Evolutionary conservation across 2,113 vertebrate species (phyloP).

Genomic region (Anser cygnoides): DNA sequence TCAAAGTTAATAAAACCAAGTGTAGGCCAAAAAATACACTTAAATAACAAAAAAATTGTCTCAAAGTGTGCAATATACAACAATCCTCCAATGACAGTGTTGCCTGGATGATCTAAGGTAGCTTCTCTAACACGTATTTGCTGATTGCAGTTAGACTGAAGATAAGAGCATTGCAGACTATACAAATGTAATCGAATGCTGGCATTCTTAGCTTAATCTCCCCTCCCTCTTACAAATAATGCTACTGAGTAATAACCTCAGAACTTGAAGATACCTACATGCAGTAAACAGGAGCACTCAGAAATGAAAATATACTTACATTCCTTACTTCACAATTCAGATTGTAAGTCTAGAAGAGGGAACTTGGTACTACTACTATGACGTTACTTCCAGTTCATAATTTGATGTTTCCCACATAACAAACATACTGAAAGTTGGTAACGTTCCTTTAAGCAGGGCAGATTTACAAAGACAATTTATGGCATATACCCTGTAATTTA

Average conservation of each 20-base stretch:
- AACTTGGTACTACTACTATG: neutral
- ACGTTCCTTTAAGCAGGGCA: neutral
- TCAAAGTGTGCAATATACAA: neutral
- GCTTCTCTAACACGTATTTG: neutral
- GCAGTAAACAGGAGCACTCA: neutral
- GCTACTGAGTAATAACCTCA: neutral
- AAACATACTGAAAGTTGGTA: neutral
- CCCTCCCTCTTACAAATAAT: constrained; percentile 2
- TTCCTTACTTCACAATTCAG: neutral
- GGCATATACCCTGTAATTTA: neutral
- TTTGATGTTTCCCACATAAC: neutral
- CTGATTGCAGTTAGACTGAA: neutral
- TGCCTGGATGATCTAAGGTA: neutral
- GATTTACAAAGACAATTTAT: neutral
- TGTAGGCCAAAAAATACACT: neutral
- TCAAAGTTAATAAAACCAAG: neutral
- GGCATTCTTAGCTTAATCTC: neutral
- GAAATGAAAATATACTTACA: neutral
- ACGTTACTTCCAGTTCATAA: neutral
- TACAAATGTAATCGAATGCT: neutral
- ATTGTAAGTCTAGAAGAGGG: neutral
- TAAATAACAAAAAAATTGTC: neutral
- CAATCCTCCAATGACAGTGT: neutral
- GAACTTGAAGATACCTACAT: neutral
- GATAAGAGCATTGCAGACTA: neutral